Percentiles rank a stretch among this genome's conserved stretches.
Evolutionary conservation across 2,888 invertebrate species (phyloP).

Genomic region (Acanthosepion esculentum): DNA sequence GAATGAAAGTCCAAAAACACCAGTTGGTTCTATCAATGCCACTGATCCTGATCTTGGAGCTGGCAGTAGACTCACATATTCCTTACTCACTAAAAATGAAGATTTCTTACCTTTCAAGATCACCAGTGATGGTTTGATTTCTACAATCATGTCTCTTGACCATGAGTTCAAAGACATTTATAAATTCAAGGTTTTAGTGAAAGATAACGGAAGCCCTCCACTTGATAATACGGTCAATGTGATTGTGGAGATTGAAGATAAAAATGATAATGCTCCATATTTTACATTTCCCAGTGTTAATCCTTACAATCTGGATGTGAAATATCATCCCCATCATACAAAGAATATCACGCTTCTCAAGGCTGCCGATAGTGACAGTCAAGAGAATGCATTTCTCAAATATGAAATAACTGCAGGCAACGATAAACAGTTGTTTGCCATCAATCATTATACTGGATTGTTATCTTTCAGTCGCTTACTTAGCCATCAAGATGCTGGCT

Average conservation of each 20-base stretch:
- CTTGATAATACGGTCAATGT: constrained; percentile 13
- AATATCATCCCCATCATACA: constrained; percentile 1
- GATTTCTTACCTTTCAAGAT: background rate
- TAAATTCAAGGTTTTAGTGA: constrained; percentile 33
- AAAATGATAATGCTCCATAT: constrained; percentile 1
- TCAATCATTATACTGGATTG: background rate
- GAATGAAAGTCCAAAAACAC: background rate
- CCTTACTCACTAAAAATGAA: background rate
- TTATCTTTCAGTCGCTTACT: background rate
- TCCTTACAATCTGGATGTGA: background rate
- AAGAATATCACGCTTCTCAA: background rate
- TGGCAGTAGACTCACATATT: constrained; percentile 18
- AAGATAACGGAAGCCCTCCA: constrained; percentile 1
- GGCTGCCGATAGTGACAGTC: constrained; percentile 20
- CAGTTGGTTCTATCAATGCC: constrained; percentile 33
- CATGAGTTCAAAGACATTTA: constrained; percentile 22
- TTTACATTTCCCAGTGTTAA: background rate
- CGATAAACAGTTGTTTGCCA: constrained; percentile 22
- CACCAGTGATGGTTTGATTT: background rate
- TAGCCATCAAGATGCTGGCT: background rate
- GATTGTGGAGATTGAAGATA: constrained; percentile 6
- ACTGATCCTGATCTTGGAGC: background rate
- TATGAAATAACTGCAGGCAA: constrained; percentile 13
- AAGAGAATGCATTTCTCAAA: constrained; percentile 33
- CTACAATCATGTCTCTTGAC: constrained; percentile 14